phyloP scores from a whole-genome alignment of 2,888 invertebrate genomes.

The Ophion costatus region DNA sequence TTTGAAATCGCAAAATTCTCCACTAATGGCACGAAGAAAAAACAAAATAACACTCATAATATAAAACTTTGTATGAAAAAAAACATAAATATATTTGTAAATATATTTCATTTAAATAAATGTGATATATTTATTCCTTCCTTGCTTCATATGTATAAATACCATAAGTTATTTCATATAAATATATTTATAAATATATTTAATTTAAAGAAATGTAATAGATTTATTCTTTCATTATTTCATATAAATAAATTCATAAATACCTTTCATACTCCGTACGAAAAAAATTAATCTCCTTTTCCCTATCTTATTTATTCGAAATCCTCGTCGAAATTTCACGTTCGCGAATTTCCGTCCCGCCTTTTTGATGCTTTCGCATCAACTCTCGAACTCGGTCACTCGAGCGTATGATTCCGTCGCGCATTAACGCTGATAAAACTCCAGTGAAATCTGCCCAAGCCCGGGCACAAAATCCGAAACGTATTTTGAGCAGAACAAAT shows the following conservation, averaged over 20 bases:
- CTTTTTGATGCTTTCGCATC: neutral
- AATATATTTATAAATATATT: neutral
- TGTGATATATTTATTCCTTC: neutral
- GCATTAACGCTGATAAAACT: neutral
- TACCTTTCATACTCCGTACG: neutral
- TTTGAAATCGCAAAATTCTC: neutral
- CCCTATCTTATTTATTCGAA: too few relatives aligned
- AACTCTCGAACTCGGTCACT: constrained; percentile 2
- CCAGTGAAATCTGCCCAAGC: neutral
- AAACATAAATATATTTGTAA: too few relatives aligned
- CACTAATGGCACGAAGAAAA: too few relatives aligned
- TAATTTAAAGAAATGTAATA: neutral
- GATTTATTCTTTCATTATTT: too few relatives aligned
- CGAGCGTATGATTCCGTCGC: neutral
- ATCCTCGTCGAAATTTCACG: too few relatives aligned
- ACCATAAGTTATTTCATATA: too few relatives aligned
- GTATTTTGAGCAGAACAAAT: neutral
- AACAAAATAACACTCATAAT: too few relatives aligned
- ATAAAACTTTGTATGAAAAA: too few relatives aligned
- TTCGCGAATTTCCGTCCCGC: neutral
- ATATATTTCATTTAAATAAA: neutral
- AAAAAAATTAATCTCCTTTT: neutral
- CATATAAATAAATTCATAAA: neutral
- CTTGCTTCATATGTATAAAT: too few relatives aligned
- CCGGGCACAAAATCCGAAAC: constrained; percentile 22